Conservation (phyloP, 2,888 invertebrate species). For the Cantharis rustica region DNA sequence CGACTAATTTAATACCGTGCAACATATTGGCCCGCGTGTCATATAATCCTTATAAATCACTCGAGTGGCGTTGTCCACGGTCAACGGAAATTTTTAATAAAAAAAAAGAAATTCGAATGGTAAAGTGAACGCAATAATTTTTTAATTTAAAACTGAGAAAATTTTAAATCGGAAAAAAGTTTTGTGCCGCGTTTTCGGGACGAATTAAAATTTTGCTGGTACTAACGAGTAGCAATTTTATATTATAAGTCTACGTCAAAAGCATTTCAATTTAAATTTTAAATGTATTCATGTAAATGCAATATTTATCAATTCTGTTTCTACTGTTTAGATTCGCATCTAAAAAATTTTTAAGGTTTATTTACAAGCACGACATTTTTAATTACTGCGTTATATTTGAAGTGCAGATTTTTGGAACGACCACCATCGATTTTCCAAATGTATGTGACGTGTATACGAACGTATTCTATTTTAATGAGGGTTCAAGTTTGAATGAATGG, state of each 20-base stretch:
- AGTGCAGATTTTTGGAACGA: neutral
- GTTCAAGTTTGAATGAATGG: constrained; percentile 2
- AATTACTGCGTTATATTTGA: neutral
- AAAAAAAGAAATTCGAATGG: neutral
- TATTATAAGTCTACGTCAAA: constrained; percentile 5
- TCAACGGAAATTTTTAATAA: neutral
- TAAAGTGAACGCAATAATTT: neutral
- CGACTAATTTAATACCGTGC: neutral
- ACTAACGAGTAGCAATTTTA: constrained; percentile 5
- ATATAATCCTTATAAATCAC: neutral
- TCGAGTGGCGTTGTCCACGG: neutral
- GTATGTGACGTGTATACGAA: neutral
- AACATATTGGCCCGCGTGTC: neutral
- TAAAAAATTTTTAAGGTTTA: neutral
- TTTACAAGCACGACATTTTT: neutral
- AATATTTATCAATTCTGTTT: neutral
- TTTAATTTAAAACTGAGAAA: neutral
- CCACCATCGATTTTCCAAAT: neutral
- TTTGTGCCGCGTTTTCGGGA: neutral
- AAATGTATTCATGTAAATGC: constrained; percentile 14
- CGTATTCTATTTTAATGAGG: constrained; percentile 5
- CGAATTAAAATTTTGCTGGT: neutral
- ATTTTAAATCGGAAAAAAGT: neutral
- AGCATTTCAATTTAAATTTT: constrained; percentile 10
- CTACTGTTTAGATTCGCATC: neutral